A percentile compares a stretch with the other conserved stretches of the same genome.
phyloP scores from a whole-genome alignment of 2,113 vertebrate species.

The Morone chrysops region DNA sequence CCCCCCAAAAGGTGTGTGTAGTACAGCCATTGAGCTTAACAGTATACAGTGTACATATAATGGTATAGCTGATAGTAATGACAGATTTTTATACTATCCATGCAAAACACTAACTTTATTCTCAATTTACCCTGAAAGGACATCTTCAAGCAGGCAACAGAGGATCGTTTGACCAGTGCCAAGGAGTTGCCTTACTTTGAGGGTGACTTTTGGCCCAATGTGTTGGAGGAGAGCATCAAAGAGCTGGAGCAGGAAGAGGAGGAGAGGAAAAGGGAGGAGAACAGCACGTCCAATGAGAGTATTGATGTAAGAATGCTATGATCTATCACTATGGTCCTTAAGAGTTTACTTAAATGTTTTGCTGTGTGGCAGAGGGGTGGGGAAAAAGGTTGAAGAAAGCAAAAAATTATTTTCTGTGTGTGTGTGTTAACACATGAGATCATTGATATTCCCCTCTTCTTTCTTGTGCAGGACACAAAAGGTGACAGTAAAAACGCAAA shows the following conservation, averaged over 20 bases:
- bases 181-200: slow-evolving; percentile 99
- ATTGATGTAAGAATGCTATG: slow-evolving; percentile 89
- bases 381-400: background rate
- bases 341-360: background rate
- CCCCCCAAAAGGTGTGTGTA: background rate
- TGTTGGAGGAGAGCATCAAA: slow-evolving; percentile 99
- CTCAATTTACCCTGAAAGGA: slow-evolving; percentile 83
- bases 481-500: slow-evolving; percentile 99
- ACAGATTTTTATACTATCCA: background rate
- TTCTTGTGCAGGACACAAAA: slow-evolving; percentile 89
- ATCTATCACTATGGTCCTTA: background rate
- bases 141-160: slow-evolving; percentile 98
- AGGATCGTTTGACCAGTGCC: slow-evolving; percentile 97
- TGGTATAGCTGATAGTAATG: background rate
- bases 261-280: slow-evolving; percentile 97
- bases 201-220: slow-evolving; percentile 99
- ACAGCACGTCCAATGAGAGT: slow-evolving; percentile 96
- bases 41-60: background rate
- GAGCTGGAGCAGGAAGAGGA: slow-evolving; percentile 98
- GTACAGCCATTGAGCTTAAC: background rate
- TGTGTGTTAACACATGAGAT: background rate
- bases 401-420: too few relatives aligned
- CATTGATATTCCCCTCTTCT: background rate
- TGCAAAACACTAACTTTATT: slow-evolving; percentile 15
- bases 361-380: background rate